Evolutionary conservation across 1,140 invertebrate genomes (phyloP).

Genomic region (Oreohelix idahoensis): DNA sequence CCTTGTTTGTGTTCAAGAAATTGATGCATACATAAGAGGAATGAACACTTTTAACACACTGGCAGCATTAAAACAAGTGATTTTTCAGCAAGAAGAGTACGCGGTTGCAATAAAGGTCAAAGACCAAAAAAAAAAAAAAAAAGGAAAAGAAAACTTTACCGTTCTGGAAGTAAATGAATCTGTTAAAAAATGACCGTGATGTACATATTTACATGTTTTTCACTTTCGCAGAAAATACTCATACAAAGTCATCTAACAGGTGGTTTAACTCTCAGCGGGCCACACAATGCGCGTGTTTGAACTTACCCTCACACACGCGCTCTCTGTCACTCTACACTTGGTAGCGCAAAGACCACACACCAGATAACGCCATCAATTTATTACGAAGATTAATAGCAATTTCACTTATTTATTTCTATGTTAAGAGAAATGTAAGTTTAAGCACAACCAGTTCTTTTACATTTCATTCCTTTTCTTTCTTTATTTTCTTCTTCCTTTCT

Average conservation of each 20-base stretch:
- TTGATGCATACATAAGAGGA: too few species aligned
- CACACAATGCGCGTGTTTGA: not conserved
- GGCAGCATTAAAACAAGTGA: too few species aligned
- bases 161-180: too few species aligned
- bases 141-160: too few species aligned
- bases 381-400: not conserved
- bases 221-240: too few species aligned
- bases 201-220: too few species aligned
- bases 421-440: not conserved
- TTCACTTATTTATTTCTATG: not conserved
- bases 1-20: too few species aligned
- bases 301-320: not conserved
- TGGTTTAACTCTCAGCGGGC: not conserved
- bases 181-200: too few species aligned
- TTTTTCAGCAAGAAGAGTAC: too few species aligned
- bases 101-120: too few species aligned
- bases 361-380: not conserved
- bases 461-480: not conserved
- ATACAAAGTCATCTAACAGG: not conserved
- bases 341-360: conserved; percentile 9
- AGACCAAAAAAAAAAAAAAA: too few species aligned
- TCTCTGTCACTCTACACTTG: conserved; percentile 3
- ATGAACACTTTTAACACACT: too few species aligned
- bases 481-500: not conserved
- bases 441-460: not conserved